Evolutionary conservation across 1,140 invertebrate species (phyloP).

Genomic region (Apis florea): DNA sequence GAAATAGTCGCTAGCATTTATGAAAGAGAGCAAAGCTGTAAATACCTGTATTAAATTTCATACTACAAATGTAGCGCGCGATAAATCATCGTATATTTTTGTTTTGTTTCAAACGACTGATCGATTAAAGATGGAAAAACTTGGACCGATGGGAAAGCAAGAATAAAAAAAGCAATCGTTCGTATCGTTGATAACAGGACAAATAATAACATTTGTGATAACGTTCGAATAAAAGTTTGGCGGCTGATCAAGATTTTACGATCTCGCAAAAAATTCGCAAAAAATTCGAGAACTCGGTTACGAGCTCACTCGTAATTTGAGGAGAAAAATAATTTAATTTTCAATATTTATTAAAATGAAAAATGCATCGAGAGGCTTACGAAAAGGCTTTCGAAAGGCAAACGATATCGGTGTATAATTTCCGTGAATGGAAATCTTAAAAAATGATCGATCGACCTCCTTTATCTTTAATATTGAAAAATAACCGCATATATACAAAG

Average conservation of each 20-base stretch:
- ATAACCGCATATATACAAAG: not conserved
- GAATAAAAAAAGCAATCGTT: not conserved
- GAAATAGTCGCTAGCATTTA: not conserved
- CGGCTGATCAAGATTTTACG: too few relatives aligned
- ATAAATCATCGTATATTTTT: too few relatives aligned
- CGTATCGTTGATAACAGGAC: too few relatives aligned
- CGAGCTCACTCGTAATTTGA: not conserved
- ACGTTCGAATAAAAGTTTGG: too few relatives aligned
- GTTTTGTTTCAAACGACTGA: too few relatives aligned
- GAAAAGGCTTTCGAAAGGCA: conserved; percentile 30
- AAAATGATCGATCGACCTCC: conserved; percentile 11
- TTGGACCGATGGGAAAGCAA: not conserved
- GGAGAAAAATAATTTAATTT: not conserved
- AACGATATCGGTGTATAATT: not conserved
- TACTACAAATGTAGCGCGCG: too few relatives aligned
- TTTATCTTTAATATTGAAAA: conserved; percentile 1
- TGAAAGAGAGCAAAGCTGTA: not conserved
- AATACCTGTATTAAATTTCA: too few relatives aligned
- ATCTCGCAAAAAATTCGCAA: too few relatives aligned
- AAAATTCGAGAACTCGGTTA: not conserved
- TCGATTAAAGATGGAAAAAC: too few relatives aligned
- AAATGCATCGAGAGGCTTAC: not conserved
- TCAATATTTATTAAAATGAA: not conserved
- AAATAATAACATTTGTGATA: too few relatives aligned
- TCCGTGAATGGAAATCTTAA: not conserved